These are phyloP conservation scores for Noctilio leporinus DNA, from an alignment of 2,113 vertebrate species.

Conservation along the genomic window DNA sequence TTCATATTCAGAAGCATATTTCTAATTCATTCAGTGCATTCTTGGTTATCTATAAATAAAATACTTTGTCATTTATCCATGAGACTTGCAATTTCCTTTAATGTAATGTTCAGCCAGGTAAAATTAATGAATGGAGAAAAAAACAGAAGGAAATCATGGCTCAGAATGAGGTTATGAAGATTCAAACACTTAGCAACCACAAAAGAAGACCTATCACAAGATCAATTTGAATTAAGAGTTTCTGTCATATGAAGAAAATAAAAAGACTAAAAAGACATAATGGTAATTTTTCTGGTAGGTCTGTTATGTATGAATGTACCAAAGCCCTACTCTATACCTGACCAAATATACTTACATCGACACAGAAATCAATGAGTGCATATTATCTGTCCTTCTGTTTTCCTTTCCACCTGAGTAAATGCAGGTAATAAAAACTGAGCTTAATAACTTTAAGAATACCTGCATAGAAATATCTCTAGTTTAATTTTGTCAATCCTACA, in stretches of 20 bases:
- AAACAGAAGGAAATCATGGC: neutral
- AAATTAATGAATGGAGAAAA: conserved; percentile 6
- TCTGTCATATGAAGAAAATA: neutral
- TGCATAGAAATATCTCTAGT: neutral
- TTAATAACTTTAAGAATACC: neutral
- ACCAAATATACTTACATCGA: neutral
- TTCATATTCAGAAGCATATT: neutral
- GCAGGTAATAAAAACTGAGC: neutral
- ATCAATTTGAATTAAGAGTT: neutral
- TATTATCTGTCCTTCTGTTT: neutral
- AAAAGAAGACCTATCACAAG: neutral
- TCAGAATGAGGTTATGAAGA: neutral
- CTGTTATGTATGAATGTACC: neutral
- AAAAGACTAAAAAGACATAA: neutral
- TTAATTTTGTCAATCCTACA: neutral
- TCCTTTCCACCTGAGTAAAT: neutral
- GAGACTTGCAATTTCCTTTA: neutral
- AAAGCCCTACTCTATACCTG: neutral
- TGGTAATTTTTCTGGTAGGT: neutral
- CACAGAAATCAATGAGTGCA: neutral
- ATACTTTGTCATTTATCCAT: neutral
- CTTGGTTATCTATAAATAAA: conserved; percentile 40
- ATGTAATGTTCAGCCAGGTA: neutral
- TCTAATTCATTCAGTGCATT: neutral
- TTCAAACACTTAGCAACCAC: neutral